Base-by-base conservation (phyloP, 2,113 vertebrate genomes). In the Collichthys lucidus region DNA sequence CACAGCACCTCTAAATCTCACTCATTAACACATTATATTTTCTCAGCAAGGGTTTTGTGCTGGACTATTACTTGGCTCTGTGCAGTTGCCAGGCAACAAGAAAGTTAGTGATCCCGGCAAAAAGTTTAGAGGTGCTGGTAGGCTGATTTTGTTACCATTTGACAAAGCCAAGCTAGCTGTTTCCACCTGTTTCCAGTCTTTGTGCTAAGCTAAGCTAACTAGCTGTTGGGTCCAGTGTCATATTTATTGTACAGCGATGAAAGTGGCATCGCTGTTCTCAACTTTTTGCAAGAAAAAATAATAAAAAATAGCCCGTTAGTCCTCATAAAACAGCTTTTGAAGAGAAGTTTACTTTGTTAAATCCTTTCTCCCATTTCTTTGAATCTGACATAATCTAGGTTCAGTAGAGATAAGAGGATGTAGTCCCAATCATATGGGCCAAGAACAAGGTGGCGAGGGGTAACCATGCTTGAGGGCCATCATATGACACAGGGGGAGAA, bases 391-490 rank as follows among this genome's bases (percentile, higher is more conserved):
- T 84, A 17, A 75, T 75, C 49, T 68, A 29, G 42, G 63, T 64
- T 79, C 35, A 77, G 79, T 75, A 52, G 63, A 81, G 82, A 88
- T 59, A 61, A 55, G 74, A 73, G 64, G 73, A 63, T 62, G 47
- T 66, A 78, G 62, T 83, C 66, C 50, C 61, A 83, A 93, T 93
- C 90, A 91, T 88, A 91, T 80, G 89, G 86, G 55, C 82, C 57
- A 72, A 74, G 71, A 64, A 57, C 82, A 42, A 77, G 59, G 82
- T 87, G 80, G 86, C 69, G 88, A 89, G 71, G 90, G 80, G 86
- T 81, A 88, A 84, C 90, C 57, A 44, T 60, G 83, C 89, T 87
- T 75, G 77, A 80, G 87, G 73, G 69, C 85, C 90, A 88, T 91
- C 91, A 91, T 89, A 89, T 91, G 92, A 90, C 83, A 84, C 79